A percentile compares a stretch with the other conserved stretches of the same genome.
These are phyloP conservation scores for Heterohyrax brucei DNA, from an alignment of 2,797 vertebrate genomes.

Conservation along the genomic window DNA sequence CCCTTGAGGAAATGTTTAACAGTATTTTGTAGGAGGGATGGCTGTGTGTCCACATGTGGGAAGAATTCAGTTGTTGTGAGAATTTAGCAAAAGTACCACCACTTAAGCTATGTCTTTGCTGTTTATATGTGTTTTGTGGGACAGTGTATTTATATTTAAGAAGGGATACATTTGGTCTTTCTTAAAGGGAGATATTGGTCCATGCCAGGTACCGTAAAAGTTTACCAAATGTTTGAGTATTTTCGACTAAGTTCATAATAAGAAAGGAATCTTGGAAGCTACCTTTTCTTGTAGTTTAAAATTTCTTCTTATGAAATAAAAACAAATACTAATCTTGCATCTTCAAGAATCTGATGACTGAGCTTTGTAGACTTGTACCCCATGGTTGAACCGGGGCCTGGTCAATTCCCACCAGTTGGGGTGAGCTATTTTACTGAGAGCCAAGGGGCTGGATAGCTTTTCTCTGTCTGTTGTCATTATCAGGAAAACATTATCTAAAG, in stretches of 20 bases:
- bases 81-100: slow-evolving; percentile 17
- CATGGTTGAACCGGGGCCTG: neutral
- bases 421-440: neutral
- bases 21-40: neutral
- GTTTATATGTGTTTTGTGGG: slow-evolving; percentile 45
- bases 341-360: slow-evolving; percentile 87
- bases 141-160: slow-evolving; percentile 50
- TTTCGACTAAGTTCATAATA: slow-evolving; percentile 8
- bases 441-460: neutral
- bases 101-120: neutral
- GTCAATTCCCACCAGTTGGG: slow-evolving; percentile 25
- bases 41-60: neutral
- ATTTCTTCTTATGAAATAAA: slow-evolving; percentile 66
- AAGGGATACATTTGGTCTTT: neutral
- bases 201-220: neutral
- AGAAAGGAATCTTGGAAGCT: neutral
- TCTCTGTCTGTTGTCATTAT: slow-evolving; percentile 46
- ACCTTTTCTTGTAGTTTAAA: slow-evolving; percentile 1
- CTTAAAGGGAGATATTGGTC: neutral
- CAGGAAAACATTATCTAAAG: slow-evolving; percentile 40
- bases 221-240: neutral
- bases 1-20: neutral
- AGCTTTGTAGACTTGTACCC: slow-evolving; percentile 82
- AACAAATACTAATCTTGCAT: slow-evolving; percentile 64
- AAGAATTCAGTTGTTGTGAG: slow-evolving; percentile 32